phyloP scores from a whole-genome alignment of 2,888 invertebrate genomes.

The Shargacucullia verbasci region DNA sequence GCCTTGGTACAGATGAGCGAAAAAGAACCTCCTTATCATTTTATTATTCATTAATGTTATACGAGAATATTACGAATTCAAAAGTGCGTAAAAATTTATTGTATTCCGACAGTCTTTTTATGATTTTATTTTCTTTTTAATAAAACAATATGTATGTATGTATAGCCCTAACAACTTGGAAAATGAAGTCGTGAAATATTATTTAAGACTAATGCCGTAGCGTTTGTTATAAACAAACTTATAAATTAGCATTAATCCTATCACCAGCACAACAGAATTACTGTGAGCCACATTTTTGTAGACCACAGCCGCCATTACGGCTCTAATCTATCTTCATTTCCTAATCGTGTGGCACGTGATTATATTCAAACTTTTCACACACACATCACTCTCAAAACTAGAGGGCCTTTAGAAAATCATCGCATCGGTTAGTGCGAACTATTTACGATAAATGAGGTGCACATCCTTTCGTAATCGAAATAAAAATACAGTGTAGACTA shows the following conservation, averaged over 20 bases:
- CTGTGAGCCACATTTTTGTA: slow-evolving; percentile 12
- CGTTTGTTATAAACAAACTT: slow-evolving; percentile 2
- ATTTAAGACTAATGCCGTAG: no score
- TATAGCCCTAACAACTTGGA: not conserved
- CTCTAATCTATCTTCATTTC: slow-evolving; percentile 40
- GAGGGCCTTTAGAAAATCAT: slow-evolving; percentile 41
- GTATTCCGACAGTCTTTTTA: slow-evolving; percentile 20
- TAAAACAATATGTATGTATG: not conserved
- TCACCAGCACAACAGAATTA: slow-evolving; percentile 16
- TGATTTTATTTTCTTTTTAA: slow-evolving; percentile 33
- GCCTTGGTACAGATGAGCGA: slow-evolving; percentile 35
- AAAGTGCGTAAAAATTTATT: slow-evolving; percentile 33
- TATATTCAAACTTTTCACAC: slow-evolving; percentile 49
- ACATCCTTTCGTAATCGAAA: slow-evolving; percentile 31
- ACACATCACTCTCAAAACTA: slow-evolving; percentile 22
- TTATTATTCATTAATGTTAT: slow-evolving; percentile 38
- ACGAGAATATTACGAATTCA: slow-evolving; percentile 25
- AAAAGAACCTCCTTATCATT: slow-evolving; percentile 33
- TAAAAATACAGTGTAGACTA: slow-evolving; percentile 10
- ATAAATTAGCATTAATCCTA: slow-evolving; percentile 28
- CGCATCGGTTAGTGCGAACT: slow-evolving; percentile 25
- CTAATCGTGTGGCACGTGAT: slow-evolving; percentile 49
- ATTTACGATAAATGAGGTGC: slow-evolving; percentile 32
- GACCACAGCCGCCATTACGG: slow-evolving; percentile 20
- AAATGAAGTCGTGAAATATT: slow-evolving; percentile 6